phyloP scores from a whole-genome alignment of 2,888 invertebrate genomes.

The Linnaemya tessellans region DNA sequence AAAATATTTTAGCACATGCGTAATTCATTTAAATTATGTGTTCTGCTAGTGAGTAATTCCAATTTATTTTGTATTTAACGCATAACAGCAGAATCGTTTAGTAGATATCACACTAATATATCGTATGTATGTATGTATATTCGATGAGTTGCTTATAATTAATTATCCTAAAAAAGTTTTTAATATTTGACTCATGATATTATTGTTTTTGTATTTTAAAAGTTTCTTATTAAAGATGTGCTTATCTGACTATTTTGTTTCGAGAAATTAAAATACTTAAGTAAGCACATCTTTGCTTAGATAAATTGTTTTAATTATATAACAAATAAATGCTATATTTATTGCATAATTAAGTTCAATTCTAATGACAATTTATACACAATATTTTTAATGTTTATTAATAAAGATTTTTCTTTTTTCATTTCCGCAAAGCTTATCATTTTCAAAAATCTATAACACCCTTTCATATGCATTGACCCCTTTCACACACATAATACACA shows the following conservation, averaged over 20 bases:
- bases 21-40: no score
- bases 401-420: slow-evolving; percentile 58
- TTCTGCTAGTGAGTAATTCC: no score
- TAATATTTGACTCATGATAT: neutral
- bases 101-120: neutral
- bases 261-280: slow-evolving; percentile 31
- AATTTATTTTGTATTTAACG: no score
- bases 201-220: neutral
- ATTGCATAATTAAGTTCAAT: slow-evolving; percentile 54
- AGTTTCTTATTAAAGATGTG: slow-evolving; percentile 8
- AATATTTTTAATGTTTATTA: slow-evolving; percentile 40
- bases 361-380: neutral
- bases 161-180: neutral
- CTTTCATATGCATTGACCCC: slow-evolving; percentile 35
- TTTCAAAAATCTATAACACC: slow-evolving; percentile 37
- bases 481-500: slow-evolving; percentile 15
- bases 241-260: slow-evolving; percentile 52
- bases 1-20: no score
- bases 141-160: neutral
- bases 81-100: neutral
- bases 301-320: slow-evolving; percentile 51
- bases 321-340: neutral
- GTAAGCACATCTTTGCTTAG: slow-evolving; percentile 34
- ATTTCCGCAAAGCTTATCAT: slow-evolving; percentile 57
- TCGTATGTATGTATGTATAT: no score